Conservation (phyloP, 2,888 invertebrate genomes). For the Ceriagrion tenellum region DNA sequence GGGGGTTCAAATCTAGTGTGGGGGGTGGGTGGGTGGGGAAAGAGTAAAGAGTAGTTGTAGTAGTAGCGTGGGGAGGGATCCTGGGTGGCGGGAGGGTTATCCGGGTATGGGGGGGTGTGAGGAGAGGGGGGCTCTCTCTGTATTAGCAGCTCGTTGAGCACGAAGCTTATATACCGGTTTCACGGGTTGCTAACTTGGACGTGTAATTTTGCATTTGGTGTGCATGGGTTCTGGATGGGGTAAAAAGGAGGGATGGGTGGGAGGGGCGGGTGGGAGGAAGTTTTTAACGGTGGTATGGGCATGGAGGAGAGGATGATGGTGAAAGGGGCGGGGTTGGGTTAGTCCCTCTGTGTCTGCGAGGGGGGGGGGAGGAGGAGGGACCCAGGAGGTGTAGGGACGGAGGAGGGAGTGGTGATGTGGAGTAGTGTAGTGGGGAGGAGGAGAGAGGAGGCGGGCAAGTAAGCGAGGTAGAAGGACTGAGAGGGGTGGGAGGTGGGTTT, state of each 20-base stretch:
- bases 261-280: background rate
- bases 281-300: slow-evolving; percentile 58
- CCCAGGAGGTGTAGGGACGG: background rate
- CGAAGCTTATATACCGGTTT: slow-evolving; percentile 76
- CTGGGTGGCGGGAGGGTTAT: background rate
- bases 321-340: slow-evolving; percentile 17
- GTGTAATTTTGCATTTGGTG: slow-evolving; percentile 82
- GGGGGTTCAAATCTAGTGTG: background rate
- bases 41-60: background rate
- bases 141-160: slow-evolving; percentile 69
- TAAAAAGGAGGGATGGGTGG: slow-evolving; percentile 75
- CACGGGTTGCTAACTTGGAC: slow-evolving; percentile 82
- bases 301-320: slow-evolving; percentile 63
- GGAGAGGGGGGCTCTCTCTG: background rate
- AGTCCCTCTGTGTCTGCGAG: background rate
- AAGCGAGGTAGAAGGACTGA: slow-evolving; percentile 8
- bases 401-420: background rate
- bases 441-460: slow-evolving; percentile 17
- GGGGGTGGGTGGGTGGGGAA: background rate
- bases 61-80: background rate
- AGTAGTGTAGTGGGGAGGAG: background rate
- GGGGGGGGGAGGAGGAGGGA: background rate
- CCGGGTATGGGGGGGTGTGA: too few species aligned
- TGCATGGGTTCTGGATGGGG: slow-evolving; percentile 78
- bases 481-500: background rate